phyloP scores from a whole-genome alignment of 92 coral and sea anemone genomes.

The Ricordea florida region DNA sequence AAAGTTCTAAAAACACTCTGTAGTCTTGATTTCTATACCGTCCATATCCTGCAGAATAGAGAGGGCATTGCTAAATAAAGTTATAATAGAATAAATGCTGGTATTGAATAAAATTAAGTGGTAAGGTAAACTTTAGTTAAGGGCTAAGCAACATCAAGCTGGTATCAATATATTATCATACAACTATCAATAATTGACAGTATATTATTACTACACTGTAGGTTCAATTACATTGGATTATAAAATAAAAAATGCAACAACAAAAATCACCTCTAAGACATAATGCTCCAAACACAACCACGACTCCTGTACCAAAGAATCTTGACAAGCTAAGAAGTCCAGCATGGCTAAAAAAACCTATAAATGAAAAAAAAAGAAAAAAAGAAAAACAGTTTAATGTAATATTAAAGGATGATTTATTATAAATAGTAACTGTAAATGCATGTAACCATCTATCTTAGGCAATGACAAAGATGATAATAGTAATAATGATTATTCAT shows the following conservation, averaged over 20 bases:
- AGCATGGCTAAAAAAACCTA: constrained; percentile 84
- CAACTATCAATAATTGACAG: background rate
- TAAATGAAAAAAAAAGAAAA: background rate
- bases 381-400: background rate
- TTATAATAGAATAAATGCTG: no score
- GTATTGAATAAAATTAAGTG: no score
- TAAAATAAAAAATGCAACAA: background rate
- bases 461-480: background rate
- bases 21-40: constrained; percentile 83
- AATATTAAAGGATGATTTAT: no score
- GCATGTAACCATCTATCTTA: background rate
- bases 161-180: no score
- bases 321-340: constrained; percentile 83
- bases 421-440: background rate
- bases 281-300: constrained; percentile 86
- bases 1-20: constrained; percentile 73
- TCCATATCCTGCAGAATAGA: constrained; percentile 71
- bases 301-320: constrained; percentile 73
- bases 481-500: no score
- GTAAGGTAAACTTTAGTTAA: no score
- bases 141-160: no score
- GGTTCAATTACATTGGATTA: background rate
- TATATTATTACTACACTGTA: no score
- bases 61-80: background rate
- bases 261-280: constrained; percentile 83